Evolutionary conservation across 2,888 invertebrate species (phyloP).

Genomic region (Prenolepis imparis): DNA sequence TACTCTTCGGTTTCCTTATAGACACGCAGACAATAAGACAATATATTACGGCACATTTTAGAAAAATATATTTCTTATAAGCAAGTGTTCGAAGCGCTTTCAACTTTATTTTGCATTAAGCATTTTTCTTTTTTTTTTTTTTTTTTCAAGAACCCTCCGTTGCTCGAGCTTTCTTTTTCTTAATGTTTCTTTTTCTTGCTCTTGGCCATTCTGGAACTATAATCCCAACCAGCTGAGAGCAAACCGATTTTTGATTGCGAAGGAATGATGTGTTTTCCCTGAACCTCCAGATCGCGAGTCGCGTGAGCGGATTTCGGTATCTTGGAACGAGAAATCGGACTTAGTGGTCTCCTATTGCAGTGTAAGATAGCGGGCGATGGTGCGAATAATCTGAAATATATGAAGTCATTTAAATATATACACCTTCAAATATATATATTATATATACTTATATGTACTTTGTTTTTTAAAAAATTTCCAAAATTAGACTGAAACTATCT

Average conservation of each 20-base stretch:
- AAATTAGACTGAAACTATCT: background rate
- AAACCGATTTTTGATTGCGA: constrained; percentile 72
- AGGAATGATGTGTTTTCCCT: constrained; percentile 78
- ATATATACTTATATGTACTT: too few relatives aligned
- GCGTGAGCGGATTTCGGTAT: constrained; percentile 72
- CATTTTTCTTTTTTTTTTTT: background rate
- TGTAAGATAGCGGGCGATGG: constrained; percentile 72
- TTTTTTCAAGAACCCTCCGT: constrained; percentile 54
- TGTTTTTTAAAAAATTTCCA: background rate
- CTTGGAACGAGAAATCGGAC: constrained; percentile 78
- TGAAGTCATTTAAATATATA: background rate
- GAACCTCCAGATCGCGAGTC: constrained; percentile 75
- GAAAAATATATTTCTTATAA: constrained; percentile 40
- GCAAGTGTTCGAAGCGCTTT: constrained; percentile 17
- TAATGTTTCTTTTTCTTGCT: constrained; percentile 69
- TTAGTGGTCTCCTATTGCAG: constrained; percentile 78
- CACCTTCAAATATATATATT: too few relatives aligned
- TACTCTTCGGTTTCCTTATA: constrained; percentile 4
- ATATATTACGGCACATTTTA: background rate
- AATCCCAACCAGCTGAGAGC: constrained; percentile 68
- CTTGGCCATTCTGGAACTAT: constrained; percentile 67
- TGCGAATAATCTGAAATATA: constrained; percentile 70
- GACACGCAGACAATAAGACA: background rate
- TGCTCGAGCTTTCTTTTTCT: constrained; percentile 66
- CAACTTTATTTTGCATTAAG: background rate